Evolutionary conservation across 2,113 vertebrate genomes (phyloP).

Genomic region (Phylloscopus trochiloides): DNA sequence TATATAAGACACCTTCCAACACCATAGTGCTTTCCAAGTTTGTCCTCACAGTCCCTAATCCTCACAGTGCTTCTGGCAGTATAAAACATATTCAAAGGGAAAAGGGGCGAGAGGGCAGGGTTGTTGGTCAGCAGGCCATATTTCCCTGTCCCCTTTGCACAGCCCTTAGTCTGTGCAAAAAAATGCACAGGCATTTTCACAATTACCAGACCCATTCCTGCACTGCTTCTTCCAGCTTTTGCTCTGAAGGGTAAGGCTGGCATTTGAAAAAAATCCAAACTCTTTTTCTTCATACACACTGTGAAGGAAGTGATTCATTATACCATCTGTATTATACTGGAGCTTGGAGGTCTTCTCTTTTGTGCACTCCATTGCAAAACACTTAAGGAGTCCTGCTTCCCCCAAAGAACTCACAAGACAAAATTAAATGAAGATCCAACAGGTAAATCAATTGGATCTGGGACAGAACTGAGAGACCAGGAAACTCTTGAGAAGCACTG

Average conservation of each 20-base stretch:
- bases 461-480: not conserved
- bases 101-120: not conserved
- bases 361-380: not conserved
- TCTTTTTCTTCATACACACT: not conserved
- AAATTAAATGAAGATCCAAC: not conserved
- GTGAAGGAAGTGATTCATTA: not conserved
- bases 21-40: not conserved
- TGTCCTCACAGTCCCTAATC: not conserved
- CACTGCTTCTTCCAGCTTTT: not conserved
- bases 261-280: not conserved
- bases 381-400: not conserved
- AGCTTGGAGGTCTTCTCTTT: not conserved
- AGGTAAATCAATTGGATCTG: not conserved
- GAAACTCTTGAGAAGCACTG: not conserved
- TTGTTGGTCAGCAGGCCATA: rapidly evolving
- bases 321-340: not conserved
- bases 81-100: not conserved
- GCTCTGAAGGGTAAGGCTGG: not conserved
- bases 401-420: not conserved
- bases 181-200: not conserved
- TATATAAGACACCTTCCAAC: not conserved
- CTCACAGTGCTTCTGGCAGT: not conserved
- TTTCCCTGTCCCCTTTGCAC: not conserved
- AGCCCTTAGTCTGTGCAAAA: not conserved
- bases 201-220: not conserved